Evolutionary conservation across 2,888 invertebrate genomes (phyloP).

Genomic region (Lissonota sp.): DNA sequence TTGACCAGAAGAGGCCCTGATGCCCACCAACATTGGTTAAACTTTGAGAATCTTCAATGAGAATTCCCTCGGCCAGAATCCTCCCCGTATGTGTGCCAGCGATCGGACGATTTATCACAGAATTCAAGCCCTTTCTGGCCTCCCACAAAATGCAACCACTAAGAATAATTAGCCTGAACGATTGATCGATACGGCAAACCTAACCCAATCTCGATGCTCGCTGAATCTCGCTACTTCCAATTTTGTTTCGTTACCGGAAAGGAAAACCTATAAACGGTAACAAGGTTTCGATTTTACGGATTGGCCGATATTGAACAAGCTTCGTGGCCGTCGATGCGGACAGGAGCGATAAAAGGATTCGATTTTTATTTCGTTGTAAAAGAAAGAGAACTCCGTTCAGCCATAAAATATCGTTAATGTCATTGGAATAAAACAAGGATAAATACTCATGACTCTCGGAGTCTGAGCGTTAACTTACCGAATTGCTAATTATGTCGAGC

Average conservation of each 20-base stretch:
- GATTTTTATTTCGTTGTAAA: background rate
- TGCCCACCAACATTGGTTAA: slow-evolving; percentile 1
- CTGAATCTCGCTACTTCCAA: background rate
- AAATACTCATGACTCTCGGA: no score
- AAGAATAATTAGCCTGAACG: slow-evolving; percentile 27
- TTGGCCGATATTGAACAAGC: background rate
- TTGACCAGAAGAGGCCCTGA: slow-evolving; percentile 20
- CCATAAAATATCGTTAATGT: no score
- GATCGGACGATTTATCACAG: background rate
- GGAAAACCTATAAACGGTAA: slow-evolving; percentile 2
- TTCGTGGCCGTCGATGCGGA: background rate
- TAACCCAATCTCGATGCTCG: slow-evolving; percentile 23
- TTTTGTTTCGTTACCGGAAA: background rate
- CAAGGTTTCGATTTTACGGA: background rate
- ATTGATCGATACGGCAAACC: slow-evolving; percentile 24
- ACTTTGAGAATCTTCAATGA: slow-evolving; percentile 34
- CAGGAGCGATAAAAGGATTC: background rate
- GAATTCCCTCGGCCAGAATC: background rate
- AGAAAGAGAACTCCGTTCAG: no score
- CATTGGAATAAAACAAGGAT: no score
- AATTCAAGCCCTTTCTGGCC: background rate
- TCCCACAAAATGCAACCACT: slow-evolving; percentile 9
- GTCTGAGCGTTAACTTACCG: no score
- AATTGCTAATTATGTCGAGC: no score
- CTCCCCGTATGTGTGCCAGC: background rate